phyloP scores from a whole-genome alignment of 2,888 invertebrate species.

The Agrotis exclamationis region DNA sequence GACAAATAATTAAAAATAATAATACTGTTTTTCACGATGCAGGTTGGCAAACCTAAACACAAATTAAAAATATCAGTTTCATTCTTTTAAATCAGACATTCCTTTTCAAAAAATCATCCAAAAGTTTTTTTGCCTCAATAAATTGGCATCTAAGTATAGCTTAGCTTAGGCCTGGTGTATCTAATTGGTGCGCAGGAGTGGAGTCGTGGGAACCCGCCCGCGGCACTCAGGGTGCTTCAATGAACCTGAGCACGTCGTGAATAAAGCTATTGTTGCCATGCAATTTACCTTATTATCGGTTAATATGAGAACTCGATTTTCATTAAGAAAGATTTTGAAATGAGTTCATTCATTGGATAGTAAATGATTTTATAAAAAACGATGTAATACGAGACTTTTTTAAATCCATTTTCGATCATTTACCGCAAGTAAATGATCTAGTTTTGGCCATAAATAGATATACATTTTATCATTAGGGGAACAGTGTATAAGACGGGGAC shows the following conservation, averaged over 20 bases:
- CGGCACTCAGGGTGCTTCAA: constrained; percentile 63
- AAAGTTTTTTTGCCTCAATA: constrained; percentile 58
- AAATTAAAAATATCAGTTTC: constrained; percentile 7
- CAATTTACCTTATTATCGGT: constrained; percentile 47
- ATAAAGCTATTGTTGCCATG: constrained; percentile 57
- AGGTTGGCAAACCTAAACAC: not conserved
- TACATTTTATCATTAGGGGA: not conserved
- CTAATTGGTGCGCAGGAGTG: constrained; percentile 74
- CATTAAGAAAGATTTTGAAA: constrained; percentile 27
- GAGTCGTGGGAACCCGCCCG: constrained; percentile 76
- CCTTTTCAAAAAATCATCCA: constrained; percentile 38
- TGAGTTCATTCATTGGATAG: constrained; percentile 8
- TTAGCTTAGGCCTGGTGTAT: constrained; percentile 66
- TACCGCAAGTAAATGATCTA: not conserved
- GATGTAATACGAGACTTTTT: not conserved
- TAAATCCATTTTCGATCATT: not conserved
- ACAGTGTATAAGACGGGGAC: too few species aligned
- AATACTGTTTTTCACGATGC: too few species aligned
- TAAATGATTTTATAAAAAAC: not conserved
- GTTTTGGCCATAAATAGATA: not conserved
- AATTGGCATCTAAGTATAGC: constrained; percentile 68
- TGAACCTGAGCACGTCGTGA: constrained; percentile 49
- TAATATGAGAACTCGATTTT: constrained; percentile 34
- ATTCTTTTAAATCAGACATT: constrained; percentile 47
- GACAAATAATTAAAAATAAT: too few species aligned